Conservation (phyloP, 2,113 vertebrate species). For the Oriolus oriolus region DNA sequence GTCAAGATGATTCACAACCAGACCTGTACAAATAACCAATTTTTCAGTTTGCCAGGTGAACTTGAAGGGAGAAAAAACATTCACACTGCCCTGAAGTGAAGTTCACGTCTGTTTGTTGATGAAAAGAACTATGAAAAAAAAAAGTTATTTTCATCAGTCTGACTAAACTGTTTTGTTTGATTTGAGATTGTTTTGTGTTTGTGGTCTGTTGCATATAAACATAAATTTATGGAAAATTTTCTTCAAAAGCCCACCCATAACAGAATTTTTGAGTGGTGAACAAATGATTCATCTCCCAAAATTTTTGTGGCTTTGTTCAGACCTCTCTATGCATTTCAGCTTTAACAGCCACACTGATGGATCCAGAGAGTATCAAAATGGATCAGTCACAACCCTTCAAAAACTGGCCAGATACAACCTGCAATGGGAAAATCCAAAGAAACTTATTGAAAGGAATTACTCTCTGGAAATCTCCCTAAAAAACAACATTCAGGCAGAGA, state of each 20-base stretch:
- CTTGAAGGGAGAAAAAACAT: slow-evolving; percentile 11
- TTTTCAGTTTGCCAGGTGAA: slow-evolving; percentile 52
- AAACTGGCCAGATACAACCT: not conserved
- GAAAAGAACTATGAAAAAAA: not conserved
- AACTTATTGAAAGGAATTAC: not conserved
- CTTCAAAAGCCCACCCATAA: not conserved
- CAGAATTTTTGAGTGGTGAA: not conserved
- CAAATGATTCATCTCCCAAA: not conserved
- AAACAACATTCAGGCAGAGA: not conserved
- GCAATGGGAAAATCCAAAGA: not conserved
- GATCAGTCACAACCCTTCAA: not conserved
- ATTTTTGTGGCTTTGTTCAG: slow-evolving; percentile 16
- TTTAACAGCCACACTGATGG: not conserved
- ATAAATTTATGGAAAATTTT: slow-evolving; percentile 4
- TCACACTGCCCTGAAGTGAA: slow-evolving; percentile 26
- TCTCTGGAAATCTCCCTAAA: not conserved
- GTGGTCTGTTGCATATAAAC: slow-evolving; percentile 2
- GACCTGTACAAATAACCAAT: slow-evolving; percentile 45
- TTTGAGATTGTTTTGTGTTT: slow-evolving; percentile 32
- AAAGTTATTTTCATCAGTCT: not conserved
- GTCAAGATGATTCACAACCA: slow-evolving; percentile 51
- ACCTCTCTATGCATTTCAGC: not conserved
- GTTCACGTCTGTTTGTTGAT: slow-evolving; percentile 31
- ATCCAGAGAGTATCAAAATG: not conserved
- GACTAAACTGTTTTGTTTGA: not conserved